Evolutionary conservation across 2,888 invertebrate species (phyloP).

Genomic region (Rotaria socialis): DNA sequence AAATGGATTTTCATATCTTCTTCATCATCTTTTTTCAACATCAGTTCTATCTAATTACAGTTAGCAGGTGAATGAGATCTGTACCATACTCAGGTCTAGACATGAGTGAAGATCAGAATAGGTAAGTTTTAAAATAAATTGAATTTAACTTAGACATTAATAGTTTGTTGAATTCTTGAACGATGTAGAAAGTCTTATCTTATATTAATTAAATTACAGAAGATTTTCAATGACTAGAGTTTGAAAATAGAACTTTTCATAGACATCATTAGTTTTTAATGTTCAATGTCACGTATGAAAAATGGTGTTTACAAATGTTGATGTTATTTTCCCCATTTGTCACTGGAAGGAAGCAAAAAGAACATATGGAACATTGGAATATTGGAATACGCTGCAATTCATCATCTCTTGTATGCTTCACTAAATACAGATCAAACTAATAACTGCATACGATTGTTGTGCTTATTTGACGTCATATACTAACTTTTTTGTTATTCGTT

Average conservation of each 20-base stretch:
- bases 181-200: background rate
- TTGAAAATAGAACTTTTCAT: background rate
- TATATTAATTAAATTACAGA: background rate
- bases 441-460: background rate
- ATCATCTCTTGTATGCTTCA: background rate
- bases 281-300: background rate
- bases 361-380: background rate
- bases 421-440: background rate
- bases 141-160: no score
- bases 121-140: no score
- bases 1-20: no score
- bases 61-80: no score
- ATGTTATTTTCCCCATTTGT: background rate
- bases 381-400: background rate
- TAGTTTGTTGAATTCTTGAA: no score
- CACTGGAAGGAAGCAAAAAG: background rate
- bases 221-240: background rate
- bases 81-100: no score
- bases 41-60: no score
- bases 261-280: background rate
- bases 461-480: background rate
- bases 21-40: no score
- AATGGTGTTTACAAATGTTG: background rate
- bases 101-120: no score
- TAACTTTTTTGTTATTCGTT: background rate